These are phyloP conservation scores for Limnephilus marmoratus DNA, from an alignment of 2,888 invertebrate species.

Conservation along the genomic window DNA sequence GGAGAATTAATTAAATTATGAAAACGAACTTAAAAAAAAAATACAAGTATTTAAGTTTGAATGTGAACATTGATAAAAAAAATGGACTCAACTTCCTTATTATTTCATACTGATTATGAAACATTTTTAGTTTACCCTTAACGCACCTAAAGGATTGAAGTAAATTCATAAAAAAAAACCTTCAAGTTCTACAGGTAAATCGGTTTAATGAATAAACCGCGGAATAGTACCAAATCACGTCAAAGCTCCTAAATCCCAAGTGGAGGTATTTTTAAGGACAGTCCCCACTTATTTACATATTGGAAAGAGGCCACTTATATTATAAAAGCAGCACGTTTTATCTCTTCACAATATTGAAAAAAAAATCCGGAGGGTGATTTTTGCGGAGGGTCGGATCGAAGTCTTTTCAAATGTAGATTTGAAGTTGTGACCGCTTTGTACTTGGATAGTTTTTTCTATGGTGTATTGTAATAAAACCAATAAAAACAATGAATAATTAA, in stretches of 20 bases:
- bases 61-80: too few species aligned
- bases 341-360: constrained; percentile 29
- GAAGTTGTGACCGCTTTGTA: not conserved
- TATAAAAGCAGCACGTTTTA: constrained; percentile 16
- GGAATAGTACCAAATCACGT: not conserved
- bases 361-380: not conserved
- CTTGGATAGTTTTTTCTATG: not conserved
- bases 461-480: not conserved
- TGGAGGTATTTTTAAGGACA: not conserved
- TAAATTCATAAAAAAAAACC: too few species aligned
- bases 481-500: too few species aligned
- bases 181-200: not conserved
- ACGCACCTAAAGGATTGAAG: too few species aligned
- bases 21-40: too few species aligned
- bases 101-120: too few species aligned
- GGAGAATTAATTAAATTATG: too few species aligned
- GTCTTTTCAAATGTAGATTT: constrained; percentile 14
- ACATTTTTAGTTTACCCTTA: too few species aligned
- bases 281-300: constrained; percentile 26
- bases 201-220: not conserved
- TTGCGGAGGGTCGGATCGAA: not conserved
- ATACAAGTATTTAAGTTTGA: too few species aligned
- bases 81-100: too few species aligned
- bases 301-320: constrained; percentile 26
- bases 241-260: not conserved